A percentile compares a stretch with the other conserved stretches of the same genome.
Conservation (phyloP, 2,797 vertebrate genomes). For the Rhinoraja longicauda region DNA sequence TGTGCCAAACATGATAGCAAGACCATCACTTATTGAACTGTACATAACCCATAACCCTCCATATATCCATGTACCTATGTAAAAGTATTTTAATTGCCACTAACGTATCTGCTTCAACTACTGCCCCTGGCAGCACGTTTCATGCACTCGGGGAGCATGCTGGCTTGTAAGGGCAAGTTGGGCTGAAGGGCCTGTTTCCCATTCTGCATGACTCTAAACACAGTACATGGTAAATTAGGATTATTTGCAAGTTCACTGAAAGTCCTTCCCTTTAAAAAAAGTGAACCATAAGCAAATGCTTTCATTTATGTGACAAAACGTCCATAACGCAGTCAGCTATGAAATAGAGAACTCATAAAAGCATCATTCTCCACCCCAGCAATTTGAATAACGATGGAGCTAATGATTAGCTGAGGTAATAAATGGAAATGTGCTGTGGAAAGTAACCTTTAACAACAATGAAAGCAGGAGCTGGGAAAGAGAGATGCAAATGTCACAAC, state of each 20-base stretch:
- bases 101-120: too few relatives aligned
- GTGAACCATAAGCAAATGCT: neutral
- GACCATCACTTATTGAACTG: too few relatives aligned
- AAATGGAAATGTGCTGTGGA: slow-evolving; percentile 1
- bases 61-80: neutral
- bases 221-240: neutral
- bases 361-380: slow-evolving; percentile 21
- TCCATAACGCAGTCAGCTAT: neutral
- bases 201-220: neutral
- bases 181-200: too few relatives aligned
- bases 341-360: slow-evolving; percentile 27
- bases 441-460: neutral
- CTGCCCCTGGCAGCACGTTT: too few relatives aligned
- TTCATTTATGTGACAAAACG: neutral
- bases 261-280: neutral
- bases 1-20: too few relatives aligned
- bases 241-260: neutral
- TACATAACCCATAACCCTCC: too few relatives aligned
- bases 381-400: slow-evolving; percentile 17
- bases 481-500: slow-evolving; percentile 3
- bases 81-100: neutral
- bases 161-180: too few relatives aligned
- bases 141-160: too few relatives aligned
- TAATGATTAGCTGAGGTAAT: slow-evolving; percentile 24
- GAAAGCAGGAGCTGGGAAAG: neutral